A percentile compares a stretch with the other conserved stretches of the same genome.
These are phyloP conservation scores for Equus przewalskii DNA, from an alignment of 2,113 vertebrate genomes.

Conservation along the genomic window DNA sequence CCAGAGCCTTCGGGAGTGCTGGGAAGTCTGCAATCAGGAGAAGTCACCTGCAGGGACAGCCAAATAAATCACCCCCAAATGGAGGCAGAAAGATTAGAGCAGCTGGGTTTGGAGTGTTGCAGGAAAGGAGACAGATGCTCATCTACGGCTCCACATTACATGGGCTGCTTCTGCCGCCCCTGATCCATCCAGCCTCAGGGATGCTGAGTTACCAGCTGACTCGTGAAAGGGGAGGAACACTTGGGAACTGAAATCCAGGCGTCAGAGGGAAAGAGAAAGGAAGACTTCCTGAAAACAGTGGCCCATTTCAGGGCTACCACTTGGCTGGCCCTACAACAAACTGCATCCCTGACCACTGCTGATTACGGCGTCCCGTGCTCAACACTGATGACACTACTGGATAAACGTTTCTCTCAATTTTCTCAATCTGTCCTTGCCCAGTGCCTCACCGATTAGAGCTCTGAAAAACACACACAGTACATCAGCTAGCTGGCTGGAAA, in stretches of 20 bases:
- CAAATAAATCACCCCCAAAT: not conserved
- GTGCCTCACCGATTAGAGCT: not conserved
- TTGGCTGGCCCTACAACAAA: not conserved
- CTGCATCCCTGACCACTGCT: not conserved
- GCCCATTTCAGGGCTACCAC: not conserved
- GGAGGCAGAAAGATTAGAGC: too few species aligned
- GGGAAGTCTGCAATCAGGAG: not conserved
- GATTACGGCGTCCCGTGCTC: not conserved
- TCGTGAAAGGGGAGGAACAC: not conserved
- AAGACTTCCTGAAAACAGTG: not conserved
- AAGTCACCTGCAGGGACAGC: not conserved
- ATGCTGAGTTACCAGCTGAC: not conserved
- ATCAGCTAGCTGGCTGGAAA: not conserved
- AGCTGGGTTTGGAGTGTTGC: not conserved
- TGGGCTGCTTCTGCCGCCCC: not conserved
- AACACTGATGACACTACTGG: not conserved
- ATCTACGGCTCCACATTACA: not conserved
- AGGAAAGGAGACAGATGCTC: not conserved
- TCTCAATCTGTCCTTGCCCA: not conserved
- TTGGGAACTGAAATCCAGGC: slow-evolving; percentile 32
- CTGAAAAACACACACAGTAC: not conserved
- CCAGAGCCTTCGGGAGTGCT: not conserved
- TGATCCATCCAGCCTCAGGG: not conserved
- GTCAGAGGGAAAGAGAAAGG: not conserved
- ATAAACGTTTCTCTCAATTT: not conserved